Evolutionary conservation across 1,140 invertebrate species (phyloP).

Genomic region (Drosophila mojavensis): DNA sequence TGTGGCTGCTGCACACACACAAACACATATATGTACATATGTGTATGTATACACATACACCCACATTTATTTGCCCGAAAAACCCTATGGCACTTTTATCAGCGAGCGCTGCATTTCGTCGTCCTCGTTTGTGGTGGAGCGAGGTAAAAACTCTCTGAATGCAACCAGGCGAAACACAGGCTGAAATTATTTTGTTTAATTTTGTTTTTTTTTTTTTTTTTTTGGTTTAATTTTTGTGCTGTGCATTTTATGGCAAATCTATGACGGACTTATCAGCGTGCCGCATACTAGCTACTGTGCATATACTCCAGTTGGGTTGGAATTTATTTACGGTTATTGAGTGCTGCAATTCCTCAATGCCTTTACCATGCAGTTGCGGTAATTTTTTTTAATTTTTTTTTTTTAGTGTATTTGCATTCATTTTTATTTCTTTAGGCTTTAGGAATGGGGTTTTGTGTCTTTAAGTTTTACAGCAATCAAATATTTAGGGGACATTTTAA

Average conservation of each 20-base stretch:
- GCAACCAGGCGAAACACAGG: constrained; percentile 32
- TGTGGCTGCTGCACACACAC: constrained; percentile 50
- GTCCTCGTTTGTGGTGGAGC: neutral
- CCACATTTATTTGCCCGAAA: constrained; percentile 63
- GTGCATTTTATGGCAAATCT: constrained; percentile 39
- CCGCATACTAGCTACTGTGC: constrained; percentile 5
- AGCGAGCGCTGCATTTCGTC: constrained; percentile 36
- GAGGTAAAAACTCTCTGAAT: constrained; percentile 11
- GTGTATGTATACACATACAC: constrained; percentile 7
- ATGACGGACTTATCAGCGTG: constrained; percentile 39
- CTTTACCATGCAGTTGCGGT: neutral
- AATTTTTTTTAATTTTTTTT: neutral
- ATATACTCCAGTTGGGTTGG: neutral
- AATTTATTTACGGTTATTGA: constrained; percentile 15
- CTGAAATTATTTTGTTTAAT: constrained; percentile 37
- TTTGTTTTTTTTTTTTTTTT: constrained; percentile 3
- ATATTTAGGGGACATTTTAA: no score
- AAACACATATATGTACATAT: no score
- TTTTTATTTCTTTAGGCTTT: no score
- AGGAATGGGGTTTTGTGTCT: no score
- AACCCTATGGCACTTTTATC: constrained; percentile 70
- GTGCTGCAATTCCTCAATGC: constrained; percentile 7
- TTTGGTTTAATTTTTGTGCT: constrained; percentile 3
- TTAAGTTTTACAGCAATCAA: no score
- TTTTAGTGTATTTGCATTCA: no score